Percentiles rank a stretch among this genome's conserved stretches.
Evolutionary conservation across 1,140 invertebrate species (phyloP).

Genomic region (Brachionus koreanus): DNA sequence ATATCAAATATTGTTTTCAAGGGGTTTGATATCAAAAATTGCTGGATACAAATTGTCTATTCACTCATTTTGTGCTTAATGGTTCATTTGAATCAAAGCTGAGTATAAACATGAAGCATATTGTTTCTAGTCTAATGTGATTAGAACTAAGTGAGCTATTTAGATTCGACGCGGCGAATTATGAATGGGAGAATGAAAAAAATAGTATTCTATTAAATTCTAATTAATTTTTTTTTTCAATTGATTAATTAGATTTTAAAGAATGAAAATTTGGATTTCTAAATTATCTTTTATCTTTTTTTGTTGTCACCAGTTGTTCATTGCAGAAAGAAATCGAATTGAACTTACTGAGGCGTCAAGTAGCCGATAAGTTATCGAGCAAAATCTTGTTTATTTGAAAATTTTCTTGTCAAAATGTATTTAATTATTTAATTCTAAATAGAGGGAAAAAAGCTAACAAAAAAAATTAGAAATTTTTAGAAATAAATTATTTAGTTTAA

Average conservation of each 20-base stretch:
- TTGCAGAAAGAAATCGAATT: not conserved
- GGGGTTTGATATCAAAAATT: not conserved
- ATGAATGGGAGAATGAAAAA: slow-evolving; percentile 16
- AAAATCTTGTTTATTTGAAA: not conserved
- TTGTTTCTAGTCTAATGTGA: not conserved
- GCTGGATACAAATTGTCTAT: slow-evolving; percentile 8
- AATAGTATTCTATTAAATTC: not conserved
- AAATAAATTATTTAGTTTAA: slow-evolving; percentile 31
- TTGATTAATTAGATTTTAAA: not conserved
- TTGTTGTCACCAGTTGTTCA: not conserved
- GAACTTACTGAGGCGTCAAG: not conserved
- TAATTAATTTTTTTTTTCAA: not conserved
- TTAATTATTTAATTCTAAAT: not conserved
- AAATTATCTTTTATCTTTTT: not conserved
- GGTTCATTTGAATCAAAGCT: not conserved
- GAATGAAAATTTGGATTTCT: not conserved
- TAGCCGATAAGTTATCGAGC: not conserved
- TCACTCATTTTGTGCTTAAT: not conserved
- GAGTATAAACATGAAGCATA: slow-evolving; percentile 9
- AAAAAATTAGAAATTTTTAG: slow-evolving; percentile 15
- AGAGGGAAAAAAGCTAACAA: not conserved
- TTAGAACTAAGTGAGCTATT: not conserved
- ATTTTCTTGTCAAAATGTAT: not conserved
- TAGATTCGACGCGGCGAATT: not conserved
- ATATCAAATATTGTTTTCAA: not conserved